Conservation (phyloP, 2,113 vertebrate species). For the Psophia crepitans region DNA sequence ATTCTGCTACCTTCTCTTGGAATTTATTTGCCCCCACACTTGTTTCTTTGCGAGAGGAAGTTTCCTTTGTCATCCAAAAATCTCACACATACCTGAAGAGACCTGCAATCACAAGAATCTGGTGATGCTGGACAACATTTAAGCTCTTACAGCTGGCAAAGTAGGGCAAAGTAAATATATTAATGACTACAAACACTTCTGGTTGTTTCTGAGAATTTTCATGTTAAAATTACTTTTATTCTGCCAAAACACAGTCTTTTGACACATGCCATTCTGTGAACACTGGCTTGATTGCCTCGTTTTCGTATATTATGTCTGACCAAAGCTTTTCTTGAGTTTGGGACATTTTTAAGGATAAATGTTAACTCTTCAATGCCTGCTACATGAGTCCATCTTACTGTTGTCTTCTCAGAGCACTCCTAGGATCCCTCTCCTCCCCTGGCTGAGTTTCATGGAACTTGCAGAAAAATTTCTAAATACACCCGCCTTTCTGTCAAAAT, state of each 20-base stretch:
- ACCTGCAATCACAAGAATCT: background rate
- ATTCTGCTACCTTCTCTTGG: background rate
- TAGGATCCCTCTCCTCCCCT: background rate
- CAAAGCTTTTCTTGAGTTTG: background rate
- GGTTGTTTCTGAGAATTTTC: background rate
- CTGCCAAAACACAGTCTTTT: background rate
- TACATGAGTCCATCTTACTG: background rate
- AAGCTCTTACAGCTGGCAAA: background rate
- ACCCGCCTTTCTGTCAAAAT: background rate
- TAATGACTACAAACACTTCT: background rate
- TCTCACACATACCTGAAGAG: background rate
- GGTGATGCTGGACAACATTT: background rate
- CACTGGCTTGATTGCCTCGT: rapidly evolving
- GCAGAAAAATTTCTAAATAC: background rate
- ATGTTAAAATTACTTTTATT: background rate
- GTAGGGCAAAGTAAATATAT: background rate
- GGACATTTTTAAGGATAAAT: background rate
- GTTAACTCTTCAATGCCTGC: background rate
- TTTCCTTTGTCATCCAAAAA: background rate
- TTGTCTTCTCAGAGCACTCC: background rate
- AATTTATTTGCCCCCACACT: background rate
- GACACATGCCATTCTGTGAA: background rate
- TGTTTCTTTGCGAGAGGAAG: background rate
- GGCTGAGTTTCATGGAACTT: background rate
- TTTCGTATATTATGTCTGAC: background rate